Conservation (phyloP, 2,113 vertebrate species). For the Sebastes fasciatus region DNA sequence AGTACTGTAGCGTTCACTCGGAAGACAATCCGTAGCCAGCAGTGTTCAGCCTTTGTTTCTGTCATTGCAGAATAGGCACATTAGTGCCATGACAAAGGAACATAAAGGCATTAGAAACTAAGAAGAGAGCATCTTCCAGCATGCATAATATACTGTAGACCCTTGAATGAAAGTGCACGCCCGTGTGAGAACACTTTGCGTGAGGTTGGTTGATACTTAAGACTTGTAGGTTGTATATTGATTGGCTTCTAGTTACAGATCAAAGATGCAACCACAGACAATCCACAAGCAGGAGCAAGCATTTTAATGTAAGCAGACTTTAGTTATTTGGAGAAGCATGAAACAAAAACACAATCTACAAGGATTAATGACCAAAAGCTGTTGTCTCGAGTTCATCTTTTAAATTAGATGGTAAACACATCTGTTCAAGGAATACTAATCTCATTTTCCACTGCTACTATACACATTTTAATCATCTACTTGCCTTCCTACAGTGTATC, state of each 20-base stretch:
- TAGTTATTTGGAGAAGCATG: constrained; percentile 33
- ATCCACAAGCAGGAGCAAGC: constrained; percentile 9
- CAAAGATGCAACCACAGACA: constrained; percentile 32
- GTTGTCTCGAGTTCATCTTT: constrained; percentile 52
- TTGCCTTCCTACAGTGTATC: constrained; percentile 13
- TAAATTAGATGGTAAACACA: constrained; percentile 56
- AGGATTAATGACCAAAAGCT: constrained; percentile 61
- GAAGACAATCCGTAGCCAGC: constrained; percentile 27
- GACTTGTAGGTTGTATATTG: constrained; percentile 30
- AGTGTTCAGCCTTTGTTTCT: constrained; percentile 30
- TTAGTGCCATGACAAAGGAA: constrained; percentile 9
- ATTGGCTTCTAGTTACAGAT: constrained; percentile 35
- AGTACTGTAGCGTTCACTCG: constrained; percentile 36
- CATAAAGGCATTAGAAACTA: constrained; percentile 26
- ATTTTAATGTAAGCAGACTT: constrained; percentile 20
- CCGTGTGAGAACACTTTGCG: constrained; percentile 5
- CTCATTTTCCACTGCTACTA: constrained; percentile 42
- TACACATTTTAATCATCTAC: constrained; percentile 44
- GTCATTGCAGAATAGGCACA: constrained; percentile 22
- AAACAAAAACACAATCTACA: constrained; percentile 27
- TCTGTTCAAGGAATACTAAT: constrained; percentile 40
- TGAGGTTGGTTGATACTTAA: constrained; percentile 13
- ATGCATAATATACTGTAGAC: background rate
- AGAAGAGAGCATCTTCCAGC: background rate
- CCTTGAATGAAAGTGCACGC: background rate